Conservation (phyloP, 2,113 vertebrate species). For the Typhlomys cinereus region DNA sequence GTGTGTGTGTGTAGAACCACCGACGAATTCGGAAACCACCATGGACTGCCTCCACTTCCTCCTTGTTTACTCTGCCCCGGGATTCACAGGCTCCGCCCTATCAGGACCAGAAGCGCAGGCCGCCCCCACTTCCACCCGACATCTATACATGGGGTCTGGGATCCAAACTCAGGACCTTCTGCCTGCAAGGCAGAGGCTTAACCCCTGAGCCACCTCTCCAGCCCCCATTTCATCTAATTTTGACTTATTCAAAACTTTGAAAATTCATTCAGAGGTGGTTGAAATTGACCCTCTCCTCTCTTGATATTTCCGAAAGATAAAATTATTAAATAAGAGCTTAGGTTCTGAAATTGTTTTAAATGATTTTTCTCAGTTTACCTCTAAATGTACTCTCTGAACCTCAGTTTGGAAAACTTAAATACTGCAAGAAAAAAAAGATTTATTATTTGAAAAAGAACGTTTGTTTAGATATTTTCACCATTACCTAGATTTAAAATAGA, state of each 20-base stretch:
- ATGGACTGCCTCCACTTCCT: too few species aligned
- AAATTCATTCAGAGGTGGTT: not conserved
- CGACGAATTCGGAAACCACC: too few species aligned
- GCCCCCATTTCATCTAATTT: not conserved
- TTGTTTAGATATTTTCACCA: not conserved
- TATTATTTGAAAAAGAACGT: too few species aligned
- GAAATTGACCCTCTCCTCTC: not conserved
- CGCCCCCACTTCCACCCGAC: too few species aligned
- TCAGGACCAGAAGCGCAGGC: too few species aligned
- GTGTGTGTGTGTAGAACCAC: too few species aligned
- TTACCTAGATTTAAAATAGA: not conserved
- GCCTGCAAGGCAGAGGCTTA: too few species aligned
- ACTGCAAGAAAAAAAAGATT: not conserved
- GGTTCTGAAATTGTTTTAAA: conserved; percentile 47
- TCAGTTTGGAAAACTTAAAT: conserved; percentile 24
- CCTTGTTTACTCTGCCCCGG: too few species aligned
- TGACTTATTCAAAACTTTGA: not conserved
- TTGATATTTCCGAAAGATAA: conserved; percentile 31
- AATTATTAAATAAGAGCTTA: not conserved
- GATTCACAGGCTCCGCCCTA: too few species aligned
- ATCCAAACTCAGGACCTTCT: too few species aligned
- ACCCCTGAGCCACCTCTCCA: too few species aligned
- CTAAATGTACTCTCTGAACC: not conserved
- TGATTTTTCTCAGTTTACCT: conserved; percentile 32
- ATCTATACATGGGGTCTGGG: too few species aligned